A percentile compares a stretch with the other conserved stretches of the same genome.
Conservation (phyloP, 1,140 invertebrate species). For the Pseudomyrmex flavicornis region DNA sequence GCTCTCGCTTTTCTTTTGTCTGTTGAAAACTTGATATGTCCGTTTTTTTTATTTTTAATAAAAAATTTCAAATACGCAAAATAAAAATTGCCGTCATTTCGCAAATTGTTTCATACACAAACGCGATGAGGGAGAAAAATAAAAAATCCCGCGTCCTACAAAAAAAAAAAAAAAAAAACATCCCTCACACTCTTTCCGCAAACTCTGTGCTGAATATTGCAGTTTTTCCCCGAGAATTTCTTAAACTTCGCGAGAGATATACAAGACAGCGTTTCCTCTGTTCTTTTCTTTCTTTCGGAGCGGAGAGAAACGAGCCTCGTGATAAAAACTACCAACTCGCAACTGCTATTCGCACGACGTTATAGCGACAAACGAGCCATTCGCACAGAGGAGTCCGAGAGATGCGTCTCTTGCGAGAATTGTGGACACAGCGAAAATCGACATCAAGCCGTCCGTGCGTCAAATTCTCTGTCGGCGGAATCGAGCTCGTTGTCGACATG, state of each 20-base stretch:
- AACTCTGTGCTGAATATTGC: slow-evolving; percentile 5
- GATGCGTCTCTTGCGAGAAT: slow-evolving; percentile 21
- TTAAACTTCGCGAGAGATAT: background rate
- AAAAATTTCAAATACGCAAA: no score
- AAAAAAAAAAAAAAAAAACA: background rate
- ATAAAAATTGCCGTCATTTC: background rate
- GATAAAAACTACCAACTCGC: slow-evolving; percentile 19
- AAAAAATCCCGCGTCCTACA: background rate
- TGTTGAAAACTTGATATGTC: no score
- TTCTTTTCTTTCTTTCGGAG: background rate
- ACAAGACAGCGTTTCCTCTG: background rate
- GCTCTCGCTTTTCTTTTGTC: no score
- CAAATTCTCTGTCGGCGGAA: slow-evolving; percentile 72
- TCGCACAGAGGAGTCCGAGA: slow-evolving; percentile 40
- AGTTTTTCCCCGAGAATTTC: background rate
- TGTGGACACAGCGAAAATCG: slow-evolving; percentile 57
- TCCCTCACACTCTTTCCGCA: background rate
- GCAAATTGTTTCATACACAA: no score
- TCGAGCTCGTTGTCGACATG: slow-evolving; percentile 21
- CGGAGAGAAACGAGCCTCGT: background rate
- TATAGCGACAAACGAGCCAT: slow-evolving; percentile 17
- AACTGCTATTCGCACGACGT: background rate
- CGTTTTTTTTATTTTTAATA: no score
- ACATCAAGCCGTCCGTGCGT: slow-evolving; percentile 72
- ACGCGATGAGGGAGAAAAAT: background rate